Conservation (phyloP, 1,140 invertebrate genomes). For the Scaptomyza pallida region DNA sequence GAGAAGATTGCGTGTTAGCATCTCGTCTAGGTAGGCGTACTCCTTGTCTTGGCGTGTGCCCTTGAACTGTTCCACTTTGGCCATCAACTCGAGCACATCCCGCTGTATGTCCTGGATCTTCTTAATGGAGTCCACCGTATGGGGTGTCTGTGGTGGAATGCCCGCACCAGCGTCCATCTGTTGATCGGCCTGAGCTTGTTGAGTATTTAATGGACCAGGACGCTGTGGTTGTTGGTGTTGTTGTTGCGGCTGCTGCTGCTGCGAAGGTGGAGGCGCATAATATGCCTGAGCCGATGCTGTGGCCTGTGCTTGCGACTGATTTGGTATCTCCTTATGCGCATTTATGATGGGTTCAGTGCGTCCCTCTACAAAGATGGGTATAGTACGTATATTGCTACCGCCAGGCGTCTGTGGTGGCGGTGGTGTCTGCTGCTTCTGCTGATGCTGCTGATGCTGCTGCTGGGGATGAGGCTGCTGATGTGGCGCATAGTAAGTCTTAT, state of each 20-base stretch:
- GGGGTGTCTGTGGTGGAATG: conserved; percentile 83
- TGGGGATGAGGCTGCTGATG: conserved; percentile 78
- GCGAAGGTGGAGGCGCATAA: conserved; percentile 83
- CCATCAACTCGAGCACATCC: conserved; percentile 91
- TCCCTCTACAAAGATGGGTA: conserved; percentile 94
- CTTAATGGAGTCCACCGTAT: conserved; percentile 89
- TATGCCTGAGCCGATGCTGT: conserved; percentile 52
- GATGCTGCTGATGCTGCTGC: conserved; percentile 74
- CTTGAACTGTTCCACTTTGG: conserved; percentile 90
- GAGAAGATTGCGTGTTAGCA: conserved; percentile 95
- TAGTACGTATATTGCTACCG: conserved; percentile 88
- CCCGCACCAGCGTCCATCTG: conserved; percentile 47
- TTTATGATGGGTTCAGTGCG: conserved; percentile 90
- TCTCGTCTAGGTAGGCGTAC: conserved; percentile 96
- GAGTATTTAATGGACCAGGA: conserved; percentile 62
- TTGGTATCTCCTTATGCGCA: conserved; percentile 84
- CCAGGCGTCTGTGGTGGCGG: conserved; percentile 74
- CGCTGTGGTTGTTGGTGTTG: conserved; percentile 64
- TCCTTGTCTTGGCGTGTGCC: conserved; percentile 92
- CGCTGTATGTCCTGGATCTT: conserved; percentile 91
- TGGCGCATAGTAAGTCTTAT: conserved; percentile 66
- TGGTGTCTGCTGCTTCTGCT: conserved; percentile 77
- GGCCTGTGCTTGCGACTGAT: conserved; percentile 83
- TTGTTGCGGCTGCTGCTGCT: conserved; percentile 64
- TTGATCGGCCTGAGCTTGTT: conserved; percentile 57